Evolutionary conservation across 2,888 invertebrate genomes (phyloP), one percentile per base, ranked within the genome.

Genomic region (Ditula angustiorana): DNA sequence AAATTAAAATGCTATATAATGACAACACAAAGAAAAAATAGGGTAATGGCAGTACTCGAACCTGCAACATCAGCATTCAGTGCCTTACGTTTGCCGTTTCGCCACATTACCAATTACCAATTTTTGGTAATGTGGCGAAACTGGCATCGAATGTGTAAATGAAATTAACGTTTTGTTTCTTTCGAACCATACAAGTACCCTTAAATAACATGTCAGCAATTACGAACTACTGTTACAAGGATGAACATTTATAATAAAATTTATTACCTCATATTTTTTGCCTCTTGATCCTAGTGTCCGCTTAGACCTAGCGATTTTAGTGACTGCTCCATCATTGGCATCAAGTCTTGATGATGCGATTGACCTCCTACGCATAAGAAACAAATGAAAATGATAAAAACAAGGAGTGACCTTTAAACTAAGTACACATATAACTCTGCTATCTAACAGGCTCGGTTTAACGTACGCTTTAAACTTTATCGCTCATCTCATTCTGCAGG

Each of bases 251-350:
- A 44, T 13, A n/a, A 16, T 11, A 16, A 1, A 5, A 11, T 5
- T 19, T 1, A n/a, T 53, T 57, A 62, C 62, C 62, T 62, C 50
- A n/a, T 57, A 62, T 24, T 30, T 8, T 50, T 1, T 41, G 13
- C 37, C 37, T 21, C 2, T 16, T 11, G 7, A 4, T 3, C 13
- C 13, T 2, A 13, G 0, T 1, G 0, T 2, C 26, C 4, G 50
- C 2, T 1, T 11, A 5, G 46, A 19, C 26, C 21, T 28, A 0
- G 11, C 11, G 19, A 62, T 41, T 24, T 49, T 57, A 30, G 41
- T 62, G 0, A 33, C 41, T 33, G 62, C 62, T 4, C 62, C 62
- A 30, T 62, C 24, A 5, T 62, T 62, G 23, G 30, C 49, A 24
- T 62, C 62, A n/a, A 61, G 13, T 8, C 61, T 46, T 0, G 61